A percentile compares a stretch with the other conserved stretches of the same genome.
Conservation (phyloP, 2,113 vertebrate genomes). For the Myrmecophaga tridactyla region DNA sequence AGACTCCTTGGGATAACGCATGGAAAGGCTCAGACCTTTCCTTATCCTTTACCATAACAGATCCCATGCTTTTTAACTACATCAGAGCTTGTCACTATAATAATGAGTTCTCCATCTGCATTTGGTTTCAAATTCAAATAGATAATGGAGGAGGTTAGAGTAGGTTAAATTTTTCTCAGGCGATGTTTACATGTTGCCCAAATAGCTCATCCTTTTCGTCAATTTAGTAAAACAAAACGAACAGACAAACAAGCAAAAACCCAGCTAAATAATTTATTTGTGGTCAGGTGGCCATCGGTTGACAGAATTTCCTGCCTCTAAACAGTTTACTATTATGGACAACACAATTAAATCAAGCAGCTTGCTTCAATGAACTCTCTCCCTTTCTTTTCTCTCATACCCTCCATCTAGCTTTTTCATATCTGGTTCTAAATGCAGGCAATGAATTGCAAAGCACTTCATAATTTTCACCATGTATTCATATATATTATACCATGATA, state of each 20-base stretch:
- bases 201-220: constrained; percentile 51
- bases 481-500: background rate
- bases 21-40: background rate
- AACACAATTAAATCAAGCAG: background rate
- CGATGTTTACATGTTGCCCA: constrained; percentile 56
- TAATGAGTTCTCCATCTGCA: constrained; percentile 62
- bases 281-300: constrained; percentile 33
- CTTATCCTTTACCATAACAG: constrained; percentile 31
- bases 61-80: constrained; percentile 67
- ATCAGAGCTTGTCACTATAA: constrained; percentile 35
- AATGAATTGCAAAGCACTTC: background rate
- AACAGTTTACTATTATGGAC: constrained; percentile 9
- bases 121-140: constrained; percentile 57
- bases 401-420: background rate
- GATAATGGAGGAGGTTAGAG: constrained; percentile 64
- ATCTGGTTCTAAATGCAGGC: background rate
- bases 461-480: background rate
- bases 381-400: background rate
- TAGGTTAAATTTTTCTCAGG: constrained; percentile 57
- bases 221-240: constrained; percentile 4
- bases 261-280: constrained; percentile 49
- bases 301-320: constrained; percentile 23
- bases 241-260: background rate
- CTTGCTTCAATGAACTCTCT: background rate
- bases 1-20: background rate